These are phyloP conservation scores for Myiotriccus ornatus DNA, from an alignment of 2,797 vertebrate species.

Conservation along the genomic window DNA sequence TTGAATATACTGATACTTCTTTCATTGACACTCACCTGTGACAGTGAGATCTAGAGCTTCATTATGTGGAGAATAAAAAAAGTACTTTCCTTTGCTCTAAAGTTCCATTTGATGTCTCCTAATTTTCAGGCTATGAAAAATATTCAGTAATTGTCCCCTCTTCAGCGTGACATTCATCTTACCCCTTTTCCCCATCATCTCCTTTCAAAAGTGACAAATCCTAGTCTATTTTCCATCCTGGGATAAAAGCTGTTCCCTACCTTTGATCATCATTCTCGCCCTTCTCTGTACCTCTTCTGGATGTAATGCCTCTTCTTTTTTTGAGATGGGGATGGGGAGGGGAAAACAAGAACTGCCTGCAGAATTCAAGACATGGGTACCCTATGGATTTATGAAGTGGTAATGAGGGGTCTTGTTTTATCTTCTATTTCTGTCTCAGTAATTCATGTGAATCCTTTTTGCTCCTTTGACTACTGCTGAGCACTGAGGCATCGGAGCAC, in stretches of 20 bases:
- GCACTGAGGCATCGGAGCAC: neutral
- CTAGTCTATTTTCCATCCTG: neutral
- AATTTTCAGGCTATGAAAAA: neutral
- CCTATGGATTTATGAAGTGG: neutral
- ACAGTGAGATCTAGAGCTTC: neutral
- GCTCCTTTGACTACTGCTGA: neutral
- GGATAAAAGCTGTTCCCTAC: constrained; percentile 22
- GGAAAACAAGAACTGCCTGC: neutral
- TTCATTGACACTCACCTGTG: neutral
- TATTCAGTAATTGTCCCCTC: neutral
- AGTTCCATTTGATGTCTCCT: neutral
- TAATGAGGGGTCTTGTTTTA: constrained; percentile 25
- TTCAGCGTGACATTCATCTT: neutral
- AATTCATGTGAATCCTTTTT: constrained; percentile 31
- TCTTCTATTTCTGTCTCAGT: constrained; percentile 32
- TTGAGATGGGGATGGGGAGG: neutral
- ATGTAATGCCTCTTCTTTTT: neutral
- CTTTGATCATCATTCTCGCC: constrained; percentile 42
- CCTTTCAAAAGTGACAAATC: constrained; percentile 29
- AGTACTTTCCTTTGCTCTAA: neutral
- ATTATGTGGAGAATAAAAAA: neutral
- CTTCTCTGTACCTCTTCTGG: neutral
- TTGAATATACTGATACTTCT: neutral
- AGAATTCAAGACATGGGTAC: neutral
- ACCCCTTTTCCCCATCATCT: neutral